Conservation (phyloP, 1,140 invertebrate genomes). For the Calliphora vicina region DNA sequence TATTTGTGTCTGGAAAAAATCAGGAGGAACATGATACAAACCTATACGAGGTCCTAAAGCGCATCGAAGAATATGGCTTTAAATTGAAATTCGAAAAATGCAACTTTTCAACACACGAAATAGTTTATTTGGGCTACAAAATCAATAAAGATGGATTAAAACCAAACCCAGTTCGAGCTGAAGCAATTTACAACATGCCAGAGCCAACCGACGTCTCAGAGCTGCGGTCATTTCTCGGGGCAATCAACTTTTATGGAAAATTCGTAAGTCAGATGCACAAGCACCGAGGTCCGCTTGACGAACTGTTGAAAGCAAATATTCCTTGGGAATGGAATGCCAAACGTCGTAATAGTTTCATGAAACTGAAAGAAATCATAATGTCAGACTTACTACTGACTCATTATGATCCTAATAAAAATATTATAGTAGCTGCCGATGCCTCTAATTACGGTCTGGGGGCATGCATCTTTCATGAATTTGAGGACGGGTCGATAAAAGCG, state of each 20-base stretch:
- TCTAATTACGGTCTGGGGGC: constrained; percentile 41
- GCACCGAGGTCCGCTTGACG: too few relatives aligned
- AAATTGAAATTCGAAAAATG: not conserved
- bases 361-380: too few relatives aligned
- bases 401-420: constrained; percentile 37
- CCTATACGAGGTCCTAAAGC: not conserved
- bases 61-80: not conserved
- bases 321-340: too few relatives aligned
- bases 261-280: too few relatives aligned
- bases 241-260: too few relatives aligned
- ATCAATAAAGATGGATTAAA: not conserved
- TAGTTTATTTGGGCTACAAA: not conserved
- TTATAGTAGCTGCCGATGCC: constrained; percentile 36
- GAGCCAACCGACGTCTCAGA: too few relatives aligned
- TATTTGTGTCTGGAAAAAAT: not conserved
- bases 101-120: not conserved
- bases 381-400: constrained; percentile 13
- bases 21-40: not conserved
- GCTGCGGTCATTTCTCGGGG: too few relatives aligned
- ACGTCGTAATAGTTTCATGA: too few relatives aligned
- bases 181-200: not conserved
- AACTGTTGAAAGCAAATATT: too few relatives aligned
- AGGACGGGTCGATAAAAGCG: constrained; percentile 43
- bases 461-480: constrained; percentile 48
- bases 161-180: not conserved